Evolutionary conservation across 2,888 invertebrate species (phyloP), one percentile per base, ranked within the genome.

Genomic region (Drosophila paracracens): DNA sequence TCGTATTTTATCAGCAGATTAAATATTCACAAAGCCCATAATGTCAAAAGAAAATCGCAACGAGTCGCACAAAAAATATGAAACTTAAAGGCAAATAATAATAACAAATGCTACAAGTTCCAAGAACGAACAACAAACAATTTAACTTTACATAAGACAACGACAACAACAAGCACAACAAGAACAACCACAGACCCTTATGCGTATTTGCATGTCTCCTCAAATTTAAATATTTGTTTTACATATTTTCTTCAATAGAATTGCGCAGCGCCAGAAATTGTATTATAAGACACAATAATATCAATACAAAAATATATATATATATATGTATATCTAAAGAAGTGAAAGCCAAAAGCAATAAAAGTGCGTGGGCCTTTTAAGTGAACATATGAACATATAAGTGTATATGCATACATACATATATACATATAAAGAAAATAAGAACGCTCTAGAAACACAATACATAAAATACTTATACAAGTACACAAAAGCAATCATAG

Each of bases 241-340:
- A 48, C 65, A 69, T 61, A 68, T 72, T 78, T 67, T 56, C 16
- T 31, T 67, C 56, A 60, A 81, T 69, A 74, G 65, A 72, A 73
- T 64, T 71, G 63, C 36, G 63, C 69, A 59, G 35, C 27, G 57
- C 35, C 54, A 68, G 52, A 75, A 83, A 74, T 82, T 76, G 70
- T 83, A 82, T 87, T 79, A 73, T 71, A 70, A 67, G 53, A 77
- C 57, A 77, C 59, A 76, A 86, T 79, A 77, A 75, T 69, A 78
- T 67, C 62, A 78, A 76, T 62, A 66, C 48, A 61, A 63, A 70
- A 35, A 52, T 64, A 61, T 43, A 56, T 16, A 52, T 31, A 31
- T 27, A 43, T 31, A 60, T 43, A 60, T 43, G 63, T 56, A 56
- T 38, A 51, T 50, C 53, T 63, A 59, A 71, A 60, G 58, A 76